Conservation (phyloP, 1,140 invertebrate species). For the Conus betulinus region DNA sequence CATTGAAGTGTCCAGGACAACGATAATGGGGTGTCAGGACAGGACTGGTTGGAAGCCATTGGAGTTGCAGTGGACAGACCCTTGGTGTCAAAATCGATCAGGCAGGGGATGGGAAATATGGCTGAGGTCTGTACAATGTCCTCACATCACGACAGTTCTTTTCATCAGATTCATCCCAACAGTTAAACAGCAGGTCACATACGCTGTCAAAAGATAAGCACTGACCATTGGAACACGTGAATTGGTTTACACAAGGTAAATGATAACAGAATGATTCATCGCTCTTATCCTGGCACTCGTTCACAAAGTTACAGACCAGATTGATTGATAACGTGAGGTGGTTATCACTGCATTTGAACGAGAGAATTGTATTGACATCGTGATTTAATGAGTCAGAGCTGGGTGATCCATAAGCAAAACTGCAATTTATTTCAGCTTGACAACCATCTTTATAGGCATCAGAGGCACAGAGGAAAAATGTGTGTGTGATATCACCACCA, state of each 20-base stretch:
- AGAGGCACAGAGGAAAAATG: not conserved
- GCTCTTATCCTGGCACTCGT: not conserved
- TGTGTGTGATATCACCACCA: not conserved
- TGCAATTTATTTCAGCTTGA: no score
- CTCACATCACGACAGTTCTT: no score
- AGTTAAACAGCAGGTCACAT: not conserved
- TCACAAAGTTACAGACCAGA: slow-evolving; percentile 11
- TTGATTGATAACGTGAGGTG: not conserved
- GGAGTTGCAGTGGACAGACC: not conserved
- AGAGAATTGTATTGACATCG: no score
- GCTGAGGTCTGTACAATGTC: not conserved
- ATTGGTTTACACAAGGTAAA: no score
- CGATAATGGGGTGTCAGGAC: no score
- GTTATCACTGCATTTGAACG: not conserved
- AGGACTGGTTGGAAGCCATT: no score
- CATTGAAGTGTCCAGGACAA: not conserved
- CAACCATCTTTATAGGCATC: no score
- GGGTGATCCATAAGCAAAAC: not conserved
- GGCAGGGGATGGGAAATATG: not conserved
- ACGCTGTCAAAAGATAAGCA: not conserved
- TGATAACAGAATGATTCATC: no score
- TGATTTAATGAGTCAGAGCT: no score
- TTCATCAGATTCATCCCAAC: slow-evolving; percentile 1
- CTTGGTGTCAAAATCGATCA: not conserved
- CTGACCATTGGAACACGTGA: not conserved